These are phyloP conservation scores for Leuctra nigra DNA, from an alignment of 2,888 invertebrate species.

Conservation along the genomic window DNA sequence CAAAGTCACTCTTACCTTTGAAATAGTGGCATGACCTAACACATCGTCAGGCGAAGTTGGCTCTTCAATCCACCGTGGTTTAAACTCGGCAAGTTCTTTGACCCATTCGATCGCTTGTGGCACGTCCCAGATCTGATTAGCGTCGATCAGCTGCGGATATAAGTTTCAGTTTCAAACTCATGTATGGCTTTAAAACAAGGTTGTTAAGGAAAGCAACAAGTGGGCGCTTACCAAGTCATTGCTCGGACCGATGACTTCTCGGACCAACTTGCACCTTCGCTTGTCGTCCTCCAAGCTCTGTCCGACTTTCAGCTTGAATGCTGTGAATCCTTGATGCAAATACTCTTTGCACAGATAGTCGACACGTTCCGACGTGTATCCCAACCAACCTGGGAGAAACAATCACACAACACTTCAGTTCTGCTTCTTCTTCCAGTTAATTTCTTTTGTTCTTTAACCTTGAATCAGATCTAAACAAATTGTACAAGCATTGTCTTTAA, in stretches of 20 bases:
- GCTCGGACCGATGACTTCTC: slow-evolving; percentile 68
- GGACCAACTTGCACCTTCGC: slow-evolving; percentile 61
- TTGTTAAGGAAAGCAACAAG: no score
- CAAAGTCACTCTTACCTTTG: no score
- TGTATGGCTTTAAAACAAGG: no score
- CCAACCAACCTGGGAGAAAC: slow-evolving; percentile 66
- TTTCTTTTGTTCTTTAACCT: no score
- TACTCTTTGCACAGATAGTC: slow-evolving; percentile 62
- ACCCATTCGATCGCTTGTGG: slow-evolving; percentile 81
- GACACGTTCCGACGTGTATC: slow-evolving; percentile 73
- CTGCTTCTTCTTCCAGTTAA: no score
- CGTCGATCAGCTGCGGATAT: slow-evolving; percentile 70
- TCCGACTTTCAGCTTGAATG: slow-evolving; percentile 91
- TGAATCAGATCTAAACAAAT: no score
- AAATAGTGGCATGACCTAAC: slow-evolving; percentile 75
- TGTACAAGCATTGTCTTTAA: no score
- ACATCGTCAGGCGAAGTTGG: slow-evolving; percentile 90
- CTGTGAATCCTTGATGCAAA: slow-evolving; percentile 64
- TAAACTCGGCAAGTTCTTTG: slow-evolving; percentile 63
- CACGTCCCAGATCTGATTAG: slow-evolving; percentile 86
- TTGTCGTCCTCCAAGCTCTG: slow-evolving; percentile 68
- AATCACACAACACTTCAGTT: no score
- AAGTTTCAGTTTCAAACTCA: no score
- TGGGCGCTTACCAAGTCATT: slow-evolving; percentile 63
- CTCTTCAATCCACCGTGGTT: slow-evolving; percentile 85